phyloP scores from a whole-genome alignment of 2,113 vertebrate genomes.

The Carollia perspicillata region DNA sequence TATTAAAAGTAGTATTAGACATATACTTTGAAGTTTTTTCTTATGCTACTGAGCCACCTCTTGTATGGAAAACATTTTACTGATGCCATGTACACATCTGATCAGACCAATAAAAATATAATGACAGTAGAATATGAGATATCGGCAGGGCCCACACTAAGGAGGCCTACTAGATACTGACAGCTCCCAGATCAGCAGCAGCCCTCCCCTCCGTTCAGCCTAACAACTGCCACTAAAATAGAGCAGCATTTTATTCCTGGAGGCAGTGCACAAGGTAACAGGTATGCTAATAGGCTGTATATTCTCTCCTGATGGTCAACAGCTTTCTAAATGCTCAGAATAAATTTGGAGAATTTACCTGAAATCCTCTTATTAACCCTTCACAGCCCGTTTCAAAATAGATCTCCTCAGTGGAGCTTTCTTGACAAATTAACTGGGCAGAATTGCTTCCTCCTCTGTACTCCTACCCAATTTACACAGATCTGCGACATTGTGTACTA shows the following conservation, averaged over 20 bases:
- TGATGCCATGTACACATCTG: slow-evolving; percentile 51
- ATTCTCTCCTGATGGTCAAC: not conserved
- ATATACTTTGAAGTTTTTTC: slow-evolving; percentile 18
- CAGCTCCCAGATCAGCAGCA: not conserved
- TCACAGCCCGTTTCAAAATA: not conserved
- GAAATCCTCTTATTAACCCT: not conserved
- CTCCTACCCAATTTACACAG: not conserved
- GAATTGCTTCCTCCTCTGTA: not conserved
- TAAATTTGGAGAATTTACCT: not conserved
- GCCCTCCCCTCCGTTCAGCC: not conserved
- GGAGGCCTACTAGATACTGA: slow-evolving; percentile 42
- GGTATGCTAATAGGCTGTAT: not conserved
- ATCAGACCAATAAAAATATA: slow-evolving; percentile 43
- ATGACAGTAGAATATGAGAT: slow-evolving; percentile 46
- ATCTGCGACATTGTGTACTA: not conserved
- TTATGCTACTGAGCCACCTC: slow-evolving; percentile 32
- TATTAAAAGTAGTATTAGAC: slow-evolving; percentile 54
- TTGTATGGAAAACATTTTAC: slow-evolving; percentile 45
- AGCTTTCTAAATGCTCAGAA: not conserved
- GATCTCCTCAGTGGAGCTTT: not conserved
- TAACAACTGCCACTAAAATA: not conserved
- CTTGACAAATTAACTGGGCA: not conserved
- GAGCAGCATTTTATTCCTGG: not conserved
- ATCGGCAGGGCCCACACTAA: slow-evolving; percentile 22
- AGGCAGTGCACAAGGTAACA: not conserved